Base-by-base conservation (phyloP, 2,113 vertebrate species). In the Tachuris rubrigastra region DNA sequence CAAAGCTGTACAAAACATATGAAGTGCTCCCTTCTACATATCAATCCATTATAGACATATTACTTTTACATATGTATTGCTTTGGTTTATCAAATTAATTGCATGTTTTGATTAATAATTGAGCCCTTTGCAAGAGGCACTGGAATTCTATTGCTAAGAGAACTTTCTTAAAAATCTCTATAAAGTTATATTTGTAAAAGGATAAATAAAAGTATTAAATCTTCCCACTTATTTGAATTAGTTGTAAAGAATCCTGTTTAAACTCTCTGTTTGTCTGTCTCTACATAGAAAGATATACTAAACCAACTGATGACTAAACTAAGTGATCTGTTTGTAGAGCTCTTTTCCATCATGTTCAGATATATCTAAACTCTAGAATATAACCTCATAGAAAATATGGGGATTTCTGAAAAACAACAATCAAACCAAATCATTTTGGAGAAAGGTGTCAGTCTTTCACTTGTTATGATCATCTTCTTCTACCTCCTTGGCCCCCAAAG, bases 401-500 rank as follows among this genome's bases (percentile, higher is more conserved):
- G n/a, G 8, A 53, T 21, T 66, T 71, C 19, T 33, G 17, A 86
- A 46, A 76, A 65, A 28, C 13, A 60, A 12, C 4, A 56, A 63
- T 6, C 6, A 21, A 75, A 9, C 6, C 7, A 87, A 66, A 62
- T 41, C 2, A 72, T 71, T 92, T 17, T n/a, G 14, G 30, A 39
- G 35, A 71, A 91, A 89, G 39, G 7, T 50, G 33, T 81, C 47
- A 56, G 14, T 39, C 46, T 86, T 87, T 35, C 1, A 1, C 18
- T 58, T 86, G 14, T 41, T 59, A 63, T 12, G 14, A 69, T 59
- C 18, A 77, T 22, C 15, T 73, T 76, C 60, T 88, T 41, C 53
- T 74, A 33, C 27, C 30, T 37, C 10, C 0, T 0, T 31, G 2
- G 4, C 4, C 31, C n/a, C 14, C 2, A 4, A 79, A 59, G 37